phyloP scores from a whole-genome alignment of 2,888 invertebrate species.

The Sarcophaga variegata region DNA sequence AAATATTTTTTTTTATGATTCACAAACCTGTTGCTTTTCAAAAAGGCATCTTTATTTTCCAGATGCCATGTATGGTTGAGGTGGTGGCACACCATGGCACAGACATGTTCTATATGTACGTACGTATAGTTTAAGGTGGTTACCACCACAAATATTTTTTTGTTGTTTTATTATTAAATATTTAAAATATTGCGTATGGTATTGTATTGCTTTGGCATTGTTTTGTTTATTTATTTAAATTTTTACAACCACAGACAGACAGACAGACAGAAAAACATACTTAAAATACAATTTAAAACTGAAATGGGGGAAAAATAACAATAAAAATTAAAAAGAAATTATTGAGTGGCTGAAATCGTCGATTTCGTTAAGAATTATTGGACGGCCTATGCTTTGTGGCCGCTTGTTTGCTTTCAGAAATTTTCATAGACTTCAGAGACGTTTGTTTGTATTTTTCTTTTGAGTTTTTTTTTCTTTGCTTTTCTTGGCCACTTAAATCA shows the following conservation, averaged over 20 bases:
- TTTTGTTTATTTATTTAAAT: too few species aligned
- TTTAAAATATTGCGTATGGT: too few species aligned
- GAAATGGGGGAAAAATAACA: background rate
- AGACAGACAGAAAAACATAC: conserved; percentile 79
- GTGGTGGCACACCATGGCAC: too few species aligned
- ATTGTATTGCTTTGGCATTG: too few species aligned
- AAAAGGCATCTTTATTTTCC: too few species aligned
- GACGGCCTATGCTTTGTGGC: conserved; percentile 2
- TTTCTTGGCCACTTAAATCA: conserved; percentile 58
- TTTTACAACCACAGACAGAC: conserved; percentile 9
- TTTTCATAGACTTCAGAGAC: background rate
- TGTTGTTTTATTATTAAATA: too few species aligned
- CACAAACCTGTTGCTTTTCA: too few species aligned
- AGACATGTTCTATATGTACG: too few species aligned
- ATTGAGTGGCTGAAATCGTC: conserved; percentile 43
- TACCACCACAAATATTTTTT: too few species aligned
- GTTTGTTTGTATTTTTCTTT: background rate
- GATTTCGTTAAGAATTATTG: conserved; percentile 46
- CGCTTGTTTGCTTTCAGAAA: conserved; percentile 15
- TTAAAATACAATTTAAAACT: conserved; percentile 32
- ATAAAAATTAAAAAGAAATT: background rate
- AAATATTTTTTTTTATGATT: too few species aligned
- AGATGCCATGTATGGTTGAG: too few species aligned
- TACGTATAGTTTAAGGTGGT: too few species aligned
- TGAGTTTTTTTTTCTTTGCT: conserved; percentile 15